Percentiles rank a stretch among this genome's conserved stretches.
phyloP scores from a whole-genome alignment of 1,140 invertebrate species.

The Drosophila pseudoananassae region DNA sequence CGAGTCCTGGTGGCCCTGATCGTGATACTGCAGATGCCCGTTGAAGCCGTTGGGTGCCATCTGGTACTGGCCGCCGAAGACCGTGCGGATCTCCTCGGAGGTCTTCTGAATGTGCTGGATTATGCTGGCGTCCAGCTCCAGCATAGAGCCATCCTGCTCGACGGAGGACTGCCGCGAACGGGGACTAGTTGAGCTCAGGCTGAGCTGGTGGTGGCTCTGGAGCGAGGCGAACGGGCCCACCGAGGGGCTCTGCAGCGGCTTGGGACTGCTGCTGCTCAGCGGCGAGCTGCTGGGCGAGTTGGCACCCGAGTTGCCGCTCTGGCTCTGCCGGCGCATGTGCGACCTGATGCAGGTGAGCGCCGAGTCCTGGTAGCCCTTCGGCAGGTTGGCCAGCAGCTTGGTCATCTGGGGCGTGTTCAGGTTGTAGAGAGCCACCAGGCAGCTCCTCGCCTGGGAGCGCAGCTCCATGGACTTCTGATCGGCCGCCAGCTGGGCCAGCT shows the following conservation, averaged over 20 bases:
- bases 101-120: constrained; percentile 93
- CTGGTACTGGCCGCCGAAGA: constrained; percentile 87
- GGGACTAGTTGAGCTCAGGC: constrained; percentile 80
- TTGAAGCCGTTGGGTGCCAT: constrained; percentile 85
- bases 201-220: constrained; percentile 63
- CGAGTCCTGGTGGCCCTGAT: constrained; percentile 76
- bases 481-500: constrained; percentile 88
- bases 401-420: constrained; percentile 93
- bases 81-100: constrained; percentile 96
- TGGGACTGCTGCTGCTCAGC: constrained; percentile 82
- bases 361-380: constrained; percentile 92
- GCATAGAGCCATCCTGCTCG: constrained; percentile 89
- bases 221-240: constrained; percentile 79
- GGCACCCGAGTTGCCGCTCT: constrained; percentile 85
- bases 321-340: constrained; percentile 88
- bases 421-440: constrained; percentile 94
- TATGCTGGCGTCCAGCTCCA: constrained; percentile 89
- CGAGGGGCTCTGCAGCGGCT: constrained; percentile 81
- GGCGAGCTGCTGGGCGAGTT: constrained; percentile 82
- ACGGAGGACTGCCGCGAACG: constrained; percentile 82
- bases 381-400: constrained; percentile 91
- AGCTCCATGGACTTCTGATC: constrained; percentile 92
- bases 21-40: constrained; percentile 84
- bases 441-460: constrained; percentile 90
- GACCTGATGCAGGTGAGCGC: constrained; percentile 93